Evolutionary conservation across 2,113 vertebrate species (phyloP).

Genomic region (Sturnira hondurensis): DNA sequence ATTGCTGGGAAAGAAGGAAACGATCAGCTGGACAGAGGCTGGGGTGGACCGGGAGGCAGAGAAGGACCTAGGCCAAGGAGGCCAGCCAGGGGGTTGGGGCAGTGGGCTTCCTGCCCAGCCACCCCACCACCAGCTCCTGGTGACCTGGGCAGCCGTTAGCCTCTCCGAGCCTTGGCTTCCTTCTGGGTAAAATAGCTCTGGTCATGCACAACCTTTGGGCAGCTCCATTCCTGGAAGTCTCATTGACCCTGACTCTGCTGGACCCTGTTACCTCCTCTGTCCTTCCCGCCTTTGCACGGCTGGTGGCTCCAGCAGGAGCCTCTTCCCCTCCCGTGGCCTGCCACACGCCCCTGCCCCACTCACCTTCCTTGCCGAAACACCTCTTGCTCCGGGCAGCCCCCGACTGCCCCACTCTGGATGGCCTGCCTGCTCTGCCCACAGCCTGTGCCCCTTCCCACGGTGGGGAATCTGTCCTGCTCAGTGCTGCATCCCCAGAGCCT

Average conservation of each 20-base stretch:
- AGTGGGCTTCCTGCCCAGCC: not conserved
- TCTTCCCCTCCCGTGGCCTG: not conserved
- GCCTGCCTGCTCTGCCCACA: not conserved
- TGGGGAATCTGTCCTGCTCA: not conserved
- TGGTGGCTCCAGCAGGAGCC: not conserved
- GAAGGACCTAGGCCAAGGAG: not conserved
- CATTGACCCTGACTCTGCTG: not conserved
- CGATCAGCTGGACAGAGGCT: not conserved
- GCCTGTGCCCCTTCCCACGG: no score
- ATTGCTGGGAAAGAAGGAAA: not conserved
- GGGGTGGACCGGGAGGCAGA: not conserved
- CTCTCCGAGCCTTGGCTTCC: not conserved
- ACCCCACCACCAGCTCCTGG: fast-evolving
- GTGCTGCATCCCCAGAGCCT: not conserved
- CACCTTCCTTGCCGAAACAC: not conserved
- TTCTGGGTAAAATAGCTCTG: not conserved
- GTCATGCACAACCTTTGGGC: not conserved
- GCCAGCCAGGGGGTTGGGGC: fast-evolving
- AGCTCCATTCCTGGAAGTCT: not conserved
- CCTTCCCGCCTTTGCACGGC: not conserved
- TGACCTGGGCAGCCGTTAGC: fast-evolving
- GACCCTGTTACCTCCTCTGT: not conserved
- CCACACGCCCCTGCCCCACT: not conserved
- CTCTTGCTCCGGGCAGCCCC: not conserved
- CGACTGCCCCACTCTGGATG: fast-evolving